Conservation (phyloP, 2,888 invertebrate species). For the Stenodera caucasica region DNA sequence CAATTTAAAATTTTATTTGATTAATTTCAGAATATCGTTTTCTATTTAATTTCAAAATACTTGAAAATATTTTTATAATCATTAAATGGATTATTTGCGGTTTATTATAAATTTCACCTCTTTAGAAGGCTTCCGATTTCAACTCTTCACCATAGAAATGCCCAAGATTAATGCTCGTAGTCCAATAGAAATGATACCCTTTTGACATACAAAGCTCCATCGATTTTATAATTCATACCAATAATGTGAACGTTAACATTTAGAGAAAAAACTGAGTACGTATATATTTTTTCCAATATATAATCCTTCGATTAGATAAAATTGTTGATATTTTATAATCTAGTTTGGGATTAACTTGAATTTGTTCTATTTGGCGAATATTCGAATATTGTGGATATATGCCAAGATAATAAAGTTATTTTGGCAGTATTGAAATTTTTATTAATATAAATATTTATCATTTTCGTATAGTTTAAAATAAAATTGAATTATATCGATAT, state of each 20-base stretch:
- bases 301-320: slow-evolving; percentile 4
- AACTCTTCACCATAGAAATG: slow-evolving; percentile 20
- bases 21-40: slow-evolving; percentile 7
- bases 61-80: not conserved
- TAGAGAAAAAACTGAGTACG: no score
- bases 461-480: slow-evolving; percentile 1
- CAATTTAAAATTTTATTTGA: not conserved
- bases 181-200: no score
- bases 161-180: slow-evolving; percentile 10
- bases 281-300: no score
- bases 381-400: slow-evolving; percentile 14
- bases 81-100: not conserved
- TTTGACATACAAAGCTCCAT: no score
- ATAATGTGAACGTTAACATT: no score
- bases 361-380: not conserved
- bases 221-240: no score
- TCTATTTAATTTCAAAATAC: slow-evolving; percentile 5
- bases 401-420: slow-evolving; percentile 16
- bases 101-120: slow-evolving; percentile 12
- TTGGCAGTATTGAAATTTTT: not conserved
- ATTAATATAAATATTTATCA: not conserved
- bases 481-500: not conserved
- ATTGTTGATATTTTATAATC: slow-evolving; percentile 5
- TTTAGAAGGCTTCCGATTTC: slow-evolving; percentile 17
- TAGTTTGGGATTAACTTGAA: not conserved